Base-by-base conservation (phyloP, 2,797 vertebrate genomes). In the Argentina silus region DNA sequence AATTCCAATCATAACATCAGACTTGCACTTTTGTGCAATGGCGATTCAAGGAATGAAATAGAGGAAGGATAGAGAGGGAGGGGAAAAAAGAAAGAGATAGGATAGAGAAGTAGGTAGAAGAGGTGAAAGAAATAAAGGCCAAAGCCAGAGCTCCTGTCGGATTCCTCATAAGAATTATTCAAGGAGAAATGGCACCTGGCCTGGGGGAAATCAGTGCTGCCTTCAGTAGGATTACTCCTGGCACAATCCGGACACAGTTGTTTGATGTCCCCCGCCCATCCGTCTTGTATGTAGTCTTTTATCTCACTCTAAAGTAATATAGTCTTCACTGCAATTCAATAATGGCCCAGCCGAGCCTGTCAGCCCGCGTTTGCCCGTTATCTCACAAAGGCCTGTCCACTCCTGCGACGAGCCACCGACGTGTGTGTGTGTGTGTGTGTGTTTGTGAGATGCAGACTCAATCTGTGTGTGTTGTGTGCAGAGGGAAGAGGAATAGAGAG, bases 271-370 rank as follows among this genome's bases (percentile, higher is more conserved):
- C 91, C 93, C 93, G 91, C 94, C 95, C 94, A 97, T 98, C 97
- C 94, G 93, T 97, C 96, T 96, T 95, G 94, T 95, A 94, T 94
- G 93, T 94, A 95, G 95, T 94, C 95, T 98, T 98, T 98, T 96
- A 98, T 98, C 96, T 97, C 94, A 94, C 96, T 97, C 97, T 95
- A 95, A 97, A 97, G 96, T 95, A 96, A 96, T 95, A 95, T 95
- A 96, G 96, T 96, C 96, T 94, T 97, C 96, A 94, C 94, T 95
- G 95, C 95, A 95, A 96, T 96, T 97, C 96, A 97, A 97, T 98
- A 97, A 97, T 97, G 95, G 93, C 95, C 96, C 93, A 91, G 94
- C 88, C 90, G 84, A 96, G 95, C 93, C 96, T 97, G 96, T 97
- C 97, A 96, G 95, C 93, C 93, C 85, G 91, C 92, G 95, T 97